Evolutionary conservation across 2,797 vertebrate species (phyloP), one percentile per base, ranked within the genome.

Genomic region (Oreortyx pictus): DNA sequence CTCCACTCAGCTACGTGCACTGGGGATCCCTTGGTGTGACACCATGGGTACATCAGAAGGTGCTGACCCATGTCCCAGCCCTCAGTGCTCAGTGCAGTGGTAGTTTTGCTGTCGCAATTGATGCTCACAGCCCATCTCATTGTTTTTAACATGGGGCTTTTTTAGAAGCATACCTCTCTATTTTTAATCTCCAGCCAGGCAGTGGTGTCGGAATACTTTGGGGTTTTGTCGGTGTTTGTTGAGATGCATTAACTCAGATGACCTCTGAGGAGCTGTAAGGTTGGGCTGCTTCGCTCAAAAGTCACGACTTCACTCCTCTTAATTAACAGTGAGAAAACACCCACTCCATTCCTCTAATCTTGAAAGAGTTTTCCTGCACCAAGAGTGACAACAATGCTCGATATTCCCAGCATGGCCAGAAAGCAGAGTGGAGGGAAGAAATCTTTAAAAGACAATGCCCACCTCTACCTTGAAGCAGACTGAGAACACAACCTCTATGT

Each of bases 301-400:
- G 33, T 43, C 92, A 66, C 79, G 74, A 73, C 25, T 61, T 88
- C 8, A 2, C 12, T 78, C 46, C 52, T 88, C 83, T 93, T 82
- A 90, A 90, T 71, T 82, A 71, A 64, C 91, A 74, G 71, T 79
- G 64, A 86, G 70, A 89, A 93, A 92, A 83, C 74, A 76, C 64
- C 52, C 85, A 86, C 66, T 75, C 49, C 67, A 52, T 22, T 27
- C 64, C 60, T 76, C 72, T 67, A 46, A 92, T 70, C 67, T 82
- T 59, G 44, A 88, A 67, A 83, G 47, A 73, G 60, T 78, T 62
- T 88, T 93, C 76, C 82, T 27, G 9, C 46, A 57, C 0, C 0
- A 88, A 83, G 11, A 35, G 50, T 19, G 41, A 66, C 64, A 88
- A 29, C 73, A 78, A 66, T 85, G 76, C 0, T 0, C 0, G 1